Percentiles rank a stretch among this genome's conserved stretches.
These are phyloP conservation scores for Tetrao urogallus DNA, from an alignment of 2,113 vertebrate species.

Conservation along the genomic window DNA sequence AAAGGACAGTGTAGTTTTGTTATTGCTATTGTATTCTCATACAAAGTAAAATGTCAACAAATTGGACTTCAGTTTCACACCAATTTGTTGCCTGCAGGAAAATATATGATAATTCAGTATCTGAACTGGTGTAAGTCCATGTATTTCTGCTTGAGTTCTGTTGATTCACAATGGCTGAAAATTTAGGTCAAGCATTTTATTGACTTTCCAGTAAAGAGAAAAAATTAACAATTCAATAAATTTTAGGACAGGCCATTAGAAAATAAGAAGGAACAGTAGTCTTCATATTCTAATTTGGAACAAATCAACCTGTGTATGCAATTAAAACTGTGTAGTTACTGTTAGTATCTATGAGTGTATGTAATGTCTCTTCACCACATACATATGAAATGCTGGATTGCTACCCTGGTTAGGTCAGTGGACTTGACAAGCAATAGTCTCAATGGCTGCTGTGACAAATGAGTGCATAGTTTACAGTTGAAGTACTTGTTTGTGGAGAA, in stretches of 20 bases:
- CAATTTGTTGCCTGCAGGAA: background rate
- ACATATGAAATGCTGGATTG: background rate
- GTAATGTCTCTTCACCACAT: background rate
- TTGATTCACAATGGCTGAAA: background rate
- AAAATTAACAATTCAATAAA: constrained; percentile 5
- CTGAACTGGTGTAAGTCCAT: background rate
- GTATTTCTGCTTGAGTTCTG: background rate
- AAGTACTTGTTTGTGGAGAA: background rate
- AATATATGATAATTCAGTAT: background rate
- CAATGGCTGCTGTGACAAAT: background rate
- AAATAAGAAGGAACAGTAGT: background rate
- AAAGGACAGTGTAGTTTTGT: background rate
- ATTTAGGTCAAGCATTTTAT: background rate
- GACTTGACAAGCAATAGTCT: background rate
- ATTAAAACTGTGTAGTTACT: background rate
- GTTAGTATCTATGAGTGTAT: accelerated
- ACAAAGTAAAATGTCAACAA: constrained; percentile 18
- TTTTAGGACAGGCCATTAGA: background rate
- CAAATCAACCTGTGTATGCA: background rate
- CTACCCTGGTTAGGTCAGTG: background rate
- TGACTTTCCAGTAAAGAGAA: constrained; percentile 1
- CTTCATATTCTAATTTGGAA: background rate
- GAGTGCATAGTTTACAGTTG: accelerated
- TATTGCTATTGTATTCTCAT: background rate
- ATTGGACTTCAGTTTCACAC: background rate